Percentiles rank a stretch among this genome's conserved stretches.
phyloP scores from a whole-genome alignment of 1,140 invertebrate species.

The Trichomalopsis sarcophagae region DNA sequence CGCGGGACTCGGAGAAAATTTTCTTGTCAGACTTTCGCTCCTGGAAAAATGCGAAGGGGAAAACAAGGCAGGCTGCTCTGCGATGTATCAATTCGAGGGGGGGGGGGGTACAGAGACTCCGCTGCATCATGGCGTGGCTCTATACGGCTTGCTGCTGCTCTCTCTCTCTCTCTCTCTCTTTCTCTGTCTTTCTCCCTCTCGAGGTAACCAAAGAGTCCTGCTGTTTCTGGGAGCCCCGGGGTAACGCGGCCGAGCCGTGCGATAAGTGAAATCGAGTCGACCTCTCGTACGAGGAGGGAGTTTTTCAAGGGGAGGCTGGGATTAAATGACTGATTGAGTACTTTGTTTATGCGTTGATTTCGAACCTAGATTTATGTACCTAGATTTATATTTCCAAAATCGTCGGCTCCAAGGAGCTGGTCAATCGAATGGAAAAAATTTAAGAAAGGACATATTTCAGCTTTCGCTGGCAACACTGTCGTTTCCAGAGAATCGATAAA shows the following conservation, averaged over 20 bases:
- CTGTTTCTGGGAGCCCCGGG: neutral
- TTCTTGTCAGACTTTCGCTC: neutral
- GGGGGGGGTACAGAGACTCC: neutral
- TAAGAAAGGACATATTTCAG: neutral
- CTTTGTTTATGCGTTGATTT: conserved; percentile 27
- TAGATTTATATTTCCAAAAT: neutral
- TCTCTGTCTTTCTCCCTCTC: too few species aligned
- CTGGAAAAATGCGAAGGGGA: neutral
- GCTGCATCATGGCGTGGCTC: too few species aligned
- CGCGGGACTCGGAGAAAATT: conserved; percentile 44
- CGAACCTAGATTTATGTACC: too few species aligned
- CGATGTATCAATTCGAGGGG: conserved; percentile 18
- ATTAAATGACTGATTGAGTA: conserved; percentile 36
- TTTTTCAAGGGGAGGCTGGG: neutral
- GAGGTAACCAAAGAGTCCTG: neutral
- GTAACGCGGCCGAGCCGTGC: conserved; percentile 33
- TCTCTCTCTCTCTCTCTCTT: too few species aligned
- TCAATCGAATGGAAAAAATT: neutral
- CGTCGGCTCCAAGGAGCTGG: neutral
- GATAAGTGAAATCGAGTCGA: conserved; percentile 54
- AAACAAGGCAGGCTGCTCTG: neutral
- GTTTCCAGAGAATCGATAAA: neutral
- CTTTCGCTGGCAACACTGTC: neutral
- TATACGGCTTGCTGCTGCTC: neutral
- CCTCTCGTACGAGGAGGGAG: neutral